A percentile compares a stretch with the other conserved stretches of the same genome.
phyloP scores from a whole-genome alignment of 2,888 invertebrate genomes.

The Mythimna albipuncta region DNA sequence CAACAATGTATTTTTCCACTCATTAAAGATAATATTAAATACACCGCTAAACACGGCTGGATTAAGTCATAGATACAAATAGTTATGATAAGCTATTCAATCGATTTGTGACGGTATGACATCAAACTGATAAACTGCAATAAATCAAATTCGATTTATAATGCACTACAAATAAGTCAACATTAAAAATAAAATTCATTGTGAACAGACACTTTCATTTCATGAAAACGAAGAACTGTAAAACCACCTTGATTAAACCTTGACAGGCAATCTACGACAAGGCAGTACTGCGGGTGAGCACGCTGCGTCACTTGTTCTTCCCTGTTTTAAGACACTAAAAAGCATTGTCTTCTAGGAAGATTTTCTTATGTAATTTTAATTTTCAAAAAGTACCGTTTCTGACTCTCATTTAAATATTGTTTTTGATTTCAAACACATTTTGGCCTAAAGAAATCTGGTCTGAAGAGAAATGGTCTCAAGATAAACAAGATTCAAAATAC shows the following conservation, averaged over 20 bases:
- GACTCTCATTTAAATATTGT: too few relatives aligned
- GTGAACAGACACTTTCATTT: neutral
- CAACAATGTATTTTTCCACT: conserved; percentile 13
- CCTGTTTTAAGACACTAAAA: too few relatives aligned
- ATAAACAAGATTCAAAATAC: conserved; percentile 8
- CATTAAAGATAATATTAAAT: conserved; percentile 10
- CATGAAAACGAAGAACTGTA: neutral
- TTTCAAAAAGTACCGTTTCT: too few relatives aligned
- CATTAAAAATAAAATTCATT: conserved; percentile 5
- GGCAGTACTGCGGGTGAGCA: too few relatives aligned
- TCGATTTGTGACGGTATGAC: neutral
- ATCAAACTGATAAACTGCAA: conserved; percentile 8
- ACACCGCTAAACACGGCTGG: neutral
- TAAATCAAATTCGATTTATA: conserved; percentile 18
- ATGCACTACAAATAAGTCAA: neutral
- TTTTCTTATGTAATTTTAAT: too few relatives aligned
- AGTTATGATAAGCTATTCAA: conserved; percentile 22
- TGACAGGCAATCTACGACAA: too few relatives aligned
- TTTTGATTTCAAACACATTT: neutral
- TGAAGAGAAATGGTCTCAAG: conserved; percentile 11
- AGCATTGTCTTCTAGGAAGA: too few relatives aligned
- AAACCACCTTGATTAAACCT: neutral
- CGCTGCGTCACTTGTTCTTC: too few relatives aligned
- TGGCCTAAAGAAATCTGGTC: neutral
- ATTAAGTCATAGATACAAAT: conserved; percentile 11